phyloP scores from a whole-genome alignment of 2,888 invertebrate genomes.

The Melangyna quadrimaculata region DNA sequence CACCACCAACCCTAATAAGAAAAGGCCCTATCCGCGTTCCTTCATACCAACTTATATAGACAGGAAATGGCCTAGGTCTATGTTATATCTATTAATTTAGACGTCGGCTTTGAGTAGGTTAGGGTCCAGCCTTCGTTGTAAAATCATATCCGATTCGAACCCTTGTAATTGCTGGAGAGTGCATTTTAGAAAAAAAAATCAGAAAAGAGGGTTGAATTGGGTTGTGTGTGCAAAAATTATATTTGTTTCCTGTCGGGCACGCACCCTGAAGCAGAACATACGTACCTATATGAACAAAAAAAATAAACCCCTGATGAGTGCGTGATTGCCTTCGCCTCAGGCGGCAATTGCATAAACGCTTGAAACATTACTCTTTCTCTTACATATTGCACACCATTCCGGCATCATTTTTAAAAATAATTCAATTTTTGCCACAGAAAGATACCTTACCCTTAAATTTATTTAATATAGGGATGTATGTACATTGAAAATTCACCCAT shows the following conservation, averaged over 20 bases:
- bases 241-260: slow-evolving; percentile 67
- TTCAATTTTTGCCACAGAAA: slow-evolving; percentile 39
- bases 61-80: slow-evolving; percentile 4
- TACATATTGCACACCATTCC: background rate
- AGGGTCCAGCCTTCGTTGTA: background rate
- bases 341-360: slow-evolving; percentile 64
- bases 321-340: slow-evolving; percentile 67
- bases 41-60: background rate
- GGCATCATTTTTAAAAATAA: slow-evolving; percentile 25
- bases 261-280: slow-evolving; percentile 15
- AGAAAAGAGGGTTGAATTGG: slow-evolving; percentile 8
- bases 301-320: slow-evolving; percentile 58
- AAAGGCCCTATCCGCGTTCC: slow-evolving; percentile 8
- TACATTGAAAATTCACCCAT: slow-evolving; percentile 24
- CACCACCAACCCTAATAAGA: slow-evolving; percentile 1
- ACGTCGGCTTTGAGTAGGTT: slow-evolving; percentile 17
- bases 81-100: slow-evolving; percentile 30
- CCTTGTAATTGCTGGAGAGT: slow-evolving; percentile 59
- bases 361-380: slow-evolving; percentile 23
- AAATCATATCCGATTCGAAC: slow-evolving; percentile 24
- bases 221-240: slow-evolving; percentile 56
- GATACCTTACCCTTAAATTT: slow-evolving; percentile 42
- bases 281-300: background rate
- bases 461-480: no score
- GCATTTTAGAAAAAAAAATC: slow-evolving; percentile 19